Evolutionary conservation across 2,113 vertebrate genomes (phyloP).

Genomic region (Meriones unguiculatus): DNA sequence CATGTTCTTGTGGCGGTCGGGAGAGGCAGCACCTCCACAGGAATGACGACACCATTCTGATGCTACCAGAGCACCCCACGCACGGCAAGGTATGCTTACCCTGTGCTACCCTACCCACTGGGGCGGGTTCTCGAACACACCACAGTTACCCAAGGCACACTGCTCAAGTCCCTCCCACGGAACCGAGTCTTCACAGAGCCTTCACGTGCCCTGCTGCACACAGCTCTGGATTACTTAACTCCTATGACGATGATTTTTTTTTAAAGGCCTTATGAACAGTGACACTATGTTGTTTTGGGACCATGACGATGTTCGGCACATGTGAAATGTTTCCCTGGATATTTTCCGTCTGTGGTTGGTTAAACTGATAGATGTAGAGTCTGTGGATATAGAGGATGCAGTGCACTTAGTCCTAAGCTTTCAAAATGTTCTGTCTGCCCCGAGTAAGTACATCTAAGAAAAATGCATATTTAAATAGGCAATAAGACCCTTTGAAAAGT

Average conservation of each 20-base stretch:
- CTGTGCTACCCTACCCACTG: too few relatives aligned
- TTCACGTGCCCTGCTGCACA: neutral
- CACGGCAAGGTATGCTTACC: neutral
- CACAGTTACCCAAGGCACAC: neutral
- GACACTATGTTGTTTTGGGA: neutral
- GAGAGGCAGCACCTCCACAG: accelerated
- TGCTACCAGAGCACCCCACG: neutral
- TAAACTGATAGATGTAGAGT: neutral
- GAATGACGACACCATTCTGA: neutral
- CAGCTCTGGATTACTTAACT: neutral
- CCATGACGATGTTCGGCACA: neutral
- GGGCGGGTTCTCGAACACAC: neutral
- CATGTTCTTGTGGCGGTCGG: neutral
- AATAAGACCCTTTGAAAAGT: conserved; percentile 44
- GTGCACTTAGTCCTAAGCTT: conserved; percentile 7
- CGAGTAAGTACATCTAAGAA: conserved; percentile 33
- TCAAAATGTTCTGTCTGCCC: conserved; percentile 1
- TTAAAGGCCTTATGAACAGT: neutral
- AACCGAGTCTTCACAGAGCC: neutral
- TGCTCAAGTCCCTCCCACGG: neutral
- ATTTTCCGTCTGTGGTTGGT: neutral
- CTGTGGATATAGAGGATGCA: neutral
- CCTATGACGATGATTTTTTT: neutral
- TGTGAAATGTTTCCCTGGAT: neutral
- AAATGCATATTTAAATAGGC: conserved; percentile 6